Evolutionary conservation across 2,888 invertebrate genomes (phyloP).

Genomic region (Margaritifera margaritifera): DNA sequence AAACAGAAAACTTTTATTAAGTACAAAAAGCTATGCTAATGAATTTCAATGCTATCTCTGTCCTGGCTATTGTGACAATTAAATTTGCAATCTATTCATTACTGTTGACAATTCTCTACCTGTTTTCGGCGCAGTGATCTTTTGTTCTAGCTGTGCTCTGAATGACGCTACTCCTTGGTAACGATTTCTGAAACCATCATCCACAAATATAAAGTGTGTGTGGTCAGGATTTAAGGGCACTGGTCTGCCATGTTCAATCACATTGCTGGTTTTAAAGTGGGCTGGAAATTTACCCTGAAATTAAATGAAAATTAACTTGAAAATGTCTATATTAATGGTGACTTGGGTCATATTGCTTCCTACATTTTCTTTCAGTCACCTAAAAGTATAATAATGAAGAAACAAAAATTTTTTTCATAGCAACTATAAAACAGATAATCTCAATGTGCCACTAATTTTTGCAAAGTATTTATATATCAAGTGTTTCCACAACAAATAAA

Average conservation of each 20-base stretch:
- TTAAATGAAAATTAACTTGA: neutral
- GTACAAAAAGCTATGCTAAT: too few relatives aligned
- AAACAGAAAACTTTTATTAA: too few relatives aligned
- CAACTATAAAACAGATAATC: too few relatives aligned
- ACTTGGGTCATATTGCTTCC: neutral
- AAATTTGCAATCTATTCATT: neutral
- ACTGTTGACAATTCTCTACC: slow-evolving; percentile 20
- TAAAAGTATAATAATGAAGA: neutral
- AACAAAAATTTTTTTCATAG: too few relatives aligned
- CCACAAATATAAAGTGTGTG: slow-evolving; percentile 74
- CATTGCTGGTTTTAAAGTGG: slow-evolving; percentile 68
- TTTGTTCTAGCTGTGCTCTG: slow-evolving; percentile 65
- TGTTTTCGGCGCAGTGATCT: slow-evolving; percentile 34
- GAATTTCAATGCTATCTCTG: too few relatives aligned
- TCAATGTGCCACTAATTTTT: too few relatives aligned
- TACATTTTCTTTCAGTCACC: neutral
- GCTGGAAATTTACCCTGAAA: slow-evolving; percentile 66
- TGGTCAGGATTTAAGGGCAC: slow-evolving; percentile 73
- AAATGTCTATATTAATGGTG: neutral
- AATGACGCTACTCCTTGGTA: slow-evolving; percentile 68
- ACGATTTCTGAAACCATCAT: slow-evolving; percentile 67
- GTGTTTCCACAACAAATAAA: too few relatives aligned
- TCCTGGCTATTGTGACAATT: too few relatives aligned
- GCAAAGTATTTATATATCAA: too few relatives aligned
- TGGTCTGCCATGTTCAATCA: slow-evolving; percentile 67